Evolutionary conservation across 1,140 invertebrate genomes (phyloP), one percentile per base, ranked within the genome.

Genomic region (Caligus rogercresseyi): DNA sequence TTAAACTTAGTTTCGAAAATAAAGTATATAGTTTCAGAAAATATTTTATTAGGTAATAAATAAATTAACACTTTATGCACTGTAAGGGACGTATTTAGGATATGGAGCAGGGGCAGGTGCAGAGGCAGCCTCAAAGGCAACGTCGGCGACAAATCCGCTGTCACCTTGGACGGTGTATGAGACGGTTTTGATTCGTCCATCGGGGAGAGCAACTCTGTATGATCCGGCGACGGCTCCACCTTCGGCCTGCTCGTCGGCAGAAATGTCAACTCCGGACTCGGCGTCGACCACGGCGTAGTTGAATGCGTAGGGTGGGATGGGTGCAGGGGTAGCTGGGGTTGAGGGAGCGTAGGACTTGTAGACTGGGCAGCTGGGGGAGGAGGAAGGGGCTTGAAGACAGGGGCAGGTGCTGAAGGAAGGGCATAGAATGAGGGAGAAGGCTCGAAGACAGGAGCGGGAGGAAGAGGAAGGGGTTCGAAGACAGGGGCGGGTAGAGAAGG

Each of bases 81-180:
- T 11, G n/a, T 43, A 43, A 43, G 31, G 31, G n/a, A 11, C 7
- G n/a, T 43, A 43, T 43, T 43, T 43, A 11, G 31, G 31, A n/a
- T 43, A 43, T 43, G 31, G 31, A 43, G 31, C 31, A n/a, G 31
- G 31, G n/a, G 31, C 31, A 1, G 51, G 16, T 16, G n/a, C 51
- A 11, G 19, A 19, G 19, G 25, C 56, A 52, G 25, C 56, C 56
- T 58, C 56, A 52, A 31, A 25, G 20, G 21, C 1, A 1, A 58
- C 56, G 15, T 58, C 56, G 2, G 56, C 56, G 4, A 58, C 7
- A 14, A 58, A 58, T 3, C 56, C 56, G 11, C 25, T 31, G 56
- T 58, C 56, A 18, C 56, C 56, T 11, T 25, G 2, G 3, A 58
- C 56, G 25, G 56, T 7, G 56, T 58, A 58, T 2, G 56, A 3